Base-by-base conservation (phyloP, 1,140 invertebrate species). In the Pseudomyrmex gracilis region DNA sequence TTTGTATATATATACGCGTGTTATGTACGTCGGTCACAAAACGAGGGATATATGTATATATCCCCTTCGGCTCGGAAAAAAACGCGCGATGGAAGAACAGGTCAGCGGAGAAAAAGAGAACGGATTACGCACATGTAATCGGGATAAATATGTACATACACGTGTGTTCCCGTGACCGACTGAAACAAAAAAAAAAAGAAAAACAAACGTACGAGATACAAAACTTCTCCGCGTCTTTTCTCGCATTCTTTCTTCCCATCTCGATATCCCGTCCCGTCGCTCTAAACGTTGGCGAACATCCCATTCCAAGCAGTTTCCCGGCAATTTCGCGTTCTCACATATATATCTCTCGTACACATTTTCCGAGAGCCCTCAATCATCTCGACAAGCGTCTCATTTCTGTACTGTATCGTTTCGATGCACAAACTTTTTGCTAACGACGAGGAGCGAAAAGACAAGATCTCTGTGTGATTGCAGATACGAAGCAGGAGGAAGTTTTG, bases 21-120 rank as follows among this genome's bases (percentile, higher is more conserved):
- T 34, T 34, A 34, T 34, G 34, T 34, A 34, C 34, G 74, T 58
- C 53, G 43, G 63, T 78, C 53, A 34, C n/a, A n/a, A n/a, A n/a
- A n/a, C 22, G 71, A 34, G 15, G 45, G 60, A 58, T 80, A n/a
- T n/a, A n/a, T n/a, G n/a, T n/a, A n/a, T n/a, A n/a, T n/a, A n/a
- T n/a, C n/a, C 55, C 57, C 64, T 68, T 78, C 76, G 64, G 17
- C 64, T 78, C 64, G 76, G 53, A 34, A 34, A 34, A 34, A 60
- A 45, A 70, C 53, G 12, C 51, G 20, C 58, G 45, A 80, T 34
- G 66, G 66, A 80, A 80, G 76, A 80, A 80, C 66, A n/a, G 55
- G 49, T 80, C 66, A 60, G 66, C 43, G 34, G 20, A 22, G 45
- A 51, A 53, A 71, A 80, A 20, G 34, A 51, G 60, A 80, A 70